A percentile compares a stretch with the other conserved stretches of the same genome.
These are phyloP conservation scores for Hozukius guyotensis DNA, from an alignment of 2,797 vertebrate genomes.

Conservation along the genomic window DNA sequence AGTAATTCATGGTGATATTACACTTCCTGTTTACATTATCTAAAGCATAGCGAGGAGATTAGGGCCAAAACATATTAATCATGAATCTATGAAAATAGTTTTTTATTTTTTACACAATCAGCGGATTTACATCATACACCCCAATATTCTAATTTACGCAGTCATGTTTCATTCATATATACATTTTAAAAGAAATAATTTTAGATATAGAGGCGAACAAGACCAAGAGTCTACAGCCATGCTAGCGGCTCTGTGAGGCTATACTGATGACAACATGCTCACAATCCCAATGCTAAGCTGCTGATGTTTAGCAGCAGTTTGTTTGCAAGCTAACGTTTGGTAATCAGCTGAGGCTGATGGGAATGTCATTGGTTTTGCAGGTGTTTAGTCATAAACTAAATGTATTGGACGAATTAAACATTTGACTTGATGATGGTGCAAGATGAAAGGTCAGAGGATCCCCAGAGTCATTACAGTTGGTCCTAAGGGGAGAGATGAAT, in stretches of 20 bases:
- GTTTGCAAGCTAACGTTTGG: not conserved
- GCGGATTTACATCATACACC: not conserved
- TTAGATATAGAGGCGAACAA: not conserved
- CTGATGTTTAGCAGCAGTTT: not conserved
- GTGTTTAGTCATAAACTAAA: not conserved
- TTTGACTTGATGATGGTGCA: not conserved
- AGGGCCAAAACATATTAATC: not conserved
- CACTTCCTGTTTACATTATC: not conserved
- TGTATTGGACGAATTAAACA: not conserved
- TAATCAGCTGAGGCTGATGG: not conserved
- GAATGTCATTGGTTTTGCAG: not conserved
- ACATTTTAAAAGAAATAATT: not conserved
- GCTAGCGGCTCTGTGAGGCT: not conserved
- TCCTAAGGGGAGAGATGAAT: not conserved
- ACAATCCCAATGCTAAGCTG: not conserved
- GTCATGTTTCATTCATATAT: not conserved
- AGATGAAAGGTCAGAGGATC: not conserved
- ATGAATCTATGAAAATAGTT: not conserved
- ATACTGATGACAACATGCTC: not conserved
- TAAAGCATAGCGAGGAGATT: not conserved
- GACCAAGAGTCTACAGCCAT: not conserved
- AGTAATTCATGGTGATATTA: not conserved
- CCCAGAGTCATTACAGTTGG: not conserved
- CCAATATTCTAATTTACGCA: not conserved
- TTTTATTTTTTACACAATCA: not conserved